Base-by-base conservation (phyloP, 2,797 vertebrate genomes). In the Megalops cyprinoides region DNA sequence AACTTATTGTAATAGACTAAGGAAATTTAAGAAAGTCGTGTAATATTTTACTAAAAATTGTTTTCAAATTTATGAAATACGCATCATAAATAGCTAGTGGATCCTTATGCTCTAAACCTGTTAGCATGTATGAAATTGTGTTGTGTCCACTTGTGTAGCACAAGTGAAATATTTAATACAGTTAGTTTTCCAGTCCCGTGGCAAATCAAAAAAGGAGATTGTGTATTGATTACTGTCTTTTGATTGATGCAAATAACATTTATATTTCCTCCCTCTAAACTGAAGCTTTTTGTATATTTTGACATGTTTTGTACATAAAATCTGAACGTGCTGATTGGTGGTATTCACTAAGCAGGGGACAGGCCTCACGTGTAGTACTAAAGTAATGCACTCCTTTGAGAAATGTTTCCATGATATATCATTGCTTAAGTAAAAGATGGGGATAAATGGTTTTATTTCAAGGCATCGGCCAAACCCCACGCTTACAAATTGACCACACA, bases 331-430 rank as follows among this genome's bases (percentile, higher is more conserved):
- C n/a, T 44, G 20, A 28, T 49, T 49, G 10, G 9, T 49, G n/a
- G 14, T 74, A 49, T 74, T 25, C 18, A n/a, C n/a, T 28, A n/a
- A 14, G 48, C 15, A 58, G 51, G 14, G 18, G 62, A 46, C 6
- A 79, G 77, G 80, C 76, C 79, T 62, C 48, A 20, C 39, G 74
- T 76, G 37, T 58, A 69, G 62, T 62, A 74, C 58, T 37, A 46
- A 65, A 74, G 77, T 74, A 60, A 81, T 6, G 78, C 34, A 46
- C 37, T 23, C 46, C 75, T 75, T 60, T 15, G 56, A 23, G 34
- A 46, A 65, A 65, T 81, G 31, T 76, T 51, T 46, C 44, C 67
- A 69, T 37, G 42, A 58, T 31, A 56, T 42, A 77, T 60, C 23
- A 44, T 58, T 25, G 75, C 48, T 73, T 31, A 48, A 39, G 56